Percentiles rank a stretch among this genome's conserved stretches.
Evolutionary conservation across 1,140 invertebrate genomes (phyloP).

Genomic region (Caenorhabditis latens): DNA sequence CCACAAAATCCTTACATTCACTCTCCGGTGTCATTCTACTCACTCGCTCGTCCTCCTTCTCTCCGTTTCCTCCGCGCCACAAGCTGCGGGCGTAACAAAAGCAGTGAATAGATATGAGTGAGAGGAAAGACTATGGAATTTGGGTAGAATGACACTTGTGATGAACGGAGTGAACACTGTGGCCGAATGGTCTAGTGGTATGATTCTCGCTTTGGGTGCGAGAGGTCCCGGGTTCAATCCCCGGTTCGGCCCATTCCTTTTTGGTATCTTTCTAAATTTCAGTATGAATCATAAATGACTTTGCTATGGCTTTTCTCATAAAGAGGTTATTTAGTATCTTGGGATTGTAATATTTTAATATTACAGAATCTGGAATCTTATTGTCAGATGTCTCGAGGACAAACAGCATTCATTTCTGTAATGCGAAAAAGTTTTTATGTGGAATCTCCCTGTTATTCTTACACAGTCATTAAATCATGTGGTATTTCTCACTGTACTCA

Average conservation of each 20-base stretch:
- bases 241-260: constrained; percentile 45
- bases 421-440: too few species aligned
- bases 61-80: background rate
- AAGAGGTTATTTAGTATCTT: too few species aligned
- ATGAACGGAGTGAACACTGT: background rate
- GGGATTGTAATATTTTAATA: too few species aligned
- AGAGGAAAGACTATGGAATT: background rate
- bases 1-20: background rate
- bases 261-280: background rate
- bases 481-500: too few species aligned
- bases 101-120: background rate
- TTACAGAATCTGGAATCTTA: too few species aligned
- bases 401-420: too few species aligned
- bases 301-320: too few species aligned
- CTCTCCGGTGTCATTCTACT: background rate
- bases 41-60: background rate
- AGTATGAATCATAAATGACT: background rate
- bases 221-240: constrained; percentile 71
- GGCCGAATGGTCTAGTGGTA: constrained; percentile 70
- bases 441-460: too few species aligned
- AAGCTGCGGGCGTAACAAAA: background rate
- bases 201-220: constrained; percentile 73
- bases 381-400: too few species aligned
- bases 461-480: too few species aligned
- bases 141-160: background rate